These are phyloP conservation scores for Melanotaenia maccullochi DNA, from an alignment of 2,797 vertebrate genomes.

Conservation along the genomic window DNA sequence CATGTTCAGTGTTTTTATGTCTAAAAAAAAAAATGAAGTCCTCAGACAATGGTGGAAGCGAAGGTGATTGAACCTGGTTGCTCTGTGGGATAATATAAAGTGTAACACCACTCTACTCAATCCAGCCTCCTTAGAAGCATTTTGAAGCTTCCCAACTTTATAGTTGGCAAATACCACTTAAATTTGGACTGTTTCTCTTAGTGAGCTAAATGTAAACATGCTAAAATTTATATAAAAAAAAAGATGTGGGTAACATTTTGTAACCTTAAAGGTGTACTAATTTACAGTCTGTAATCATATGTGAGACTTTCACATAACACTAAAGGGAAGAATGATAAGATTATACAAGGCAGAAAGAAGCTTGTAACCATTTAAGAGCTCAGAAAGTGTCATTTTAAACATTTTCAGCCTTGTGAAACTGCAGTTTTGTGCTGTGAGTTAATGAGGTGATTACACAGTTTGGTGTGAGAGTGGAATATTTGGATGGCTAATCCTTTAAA, in stretches of 20 bases:
- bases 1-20: not conserved
- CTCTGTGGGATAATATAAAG: not conserved
- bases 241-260: not conserved
- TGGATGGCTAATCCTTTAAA: conserved; percentile 1
- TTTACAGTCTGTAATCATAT: not conserved
- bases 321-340: not conserved
- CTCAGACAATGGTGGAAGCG: not conserved
- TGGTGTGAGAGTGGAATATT: conserved; percentile 6
- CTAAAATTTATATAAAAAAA: not conserved
- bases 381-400: not conserved
- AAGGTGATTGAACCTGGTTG: not conserved
- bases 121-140: not conserved
- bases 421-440: not conserved
- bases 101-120: not conserved
- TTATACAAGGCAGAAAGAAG: not conserved
- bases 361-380: not conserved
- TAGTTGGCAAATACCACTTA: too few species aligned
- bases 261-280: not conserved
- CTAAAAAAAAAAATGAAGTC: not conserved
- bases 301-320: not conserved
- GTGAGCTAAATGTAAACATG: too few species aligned
- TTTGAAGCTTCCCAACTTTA: not conserved
- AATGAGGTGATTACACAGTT: not conserved
- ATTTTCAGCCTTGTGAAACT: not conserved
- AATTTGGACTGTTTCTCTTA: too few species aligned